A percentile compares a stretch with the other conserved stretches of the same genome.
phyloP scores from a whole-genome alignment of 1,140 invertebrate species.

The Eriocheir sinensis region DNA sequence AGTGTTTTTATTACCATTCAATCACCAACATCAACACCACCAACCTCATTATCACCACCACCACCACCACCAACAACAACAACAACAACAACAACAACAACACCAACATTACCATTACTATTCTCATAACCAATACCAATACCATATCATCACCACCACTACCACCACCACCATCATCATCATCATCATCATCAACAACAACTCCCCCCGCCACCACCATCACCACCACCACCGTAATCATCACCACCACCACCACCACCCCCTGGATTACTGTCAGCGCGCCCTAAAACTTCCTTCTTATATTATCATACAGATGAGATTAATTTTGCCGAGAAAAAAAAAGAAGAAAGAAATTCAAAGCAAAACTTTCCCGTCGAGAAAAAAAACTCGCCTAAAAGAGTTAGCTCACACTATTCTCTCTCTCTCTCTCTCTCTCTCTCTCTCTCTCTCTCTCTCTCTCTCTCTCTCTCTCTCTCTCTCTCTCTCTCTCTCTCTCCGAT shows the following conservation, averaged over 20 bases:
- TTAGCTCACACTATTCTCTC: no score
- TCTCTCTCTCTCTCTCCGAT: not conserved
- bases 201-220: not conserved
- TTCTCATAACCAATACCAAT: not conserved
- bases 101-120: not conserved
- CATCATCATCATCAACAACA: no score
- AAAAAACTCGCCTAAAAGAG: no score
- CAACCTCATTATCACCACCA: not conserved
- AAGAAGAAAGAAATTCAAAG: not conserved
- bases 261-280: no score
- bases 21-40: not conserved
- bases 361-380: no score
- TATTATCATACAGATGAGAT: slow-evolving; percentile 7
- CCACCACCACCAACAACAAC: not conserved
- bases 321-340: no score
- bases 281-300: no score
- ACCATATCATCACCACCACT: not conserved
- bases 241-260: not conserved
- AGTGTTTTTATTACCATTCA: no score
- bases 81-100: not conserved
- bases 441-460: slow-evolving; percentile 60
- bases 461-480: slow-evolving; percentile 52
- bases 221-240: not conserved
- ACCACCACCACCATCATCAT: slow-evolving; percentile 24
- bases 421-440: slow-evolving; percentile 57